Evolutionary conservation across 2,797 vertebrate species (phyloP).

Genomic region (Oreochromis grahami): DNA sequence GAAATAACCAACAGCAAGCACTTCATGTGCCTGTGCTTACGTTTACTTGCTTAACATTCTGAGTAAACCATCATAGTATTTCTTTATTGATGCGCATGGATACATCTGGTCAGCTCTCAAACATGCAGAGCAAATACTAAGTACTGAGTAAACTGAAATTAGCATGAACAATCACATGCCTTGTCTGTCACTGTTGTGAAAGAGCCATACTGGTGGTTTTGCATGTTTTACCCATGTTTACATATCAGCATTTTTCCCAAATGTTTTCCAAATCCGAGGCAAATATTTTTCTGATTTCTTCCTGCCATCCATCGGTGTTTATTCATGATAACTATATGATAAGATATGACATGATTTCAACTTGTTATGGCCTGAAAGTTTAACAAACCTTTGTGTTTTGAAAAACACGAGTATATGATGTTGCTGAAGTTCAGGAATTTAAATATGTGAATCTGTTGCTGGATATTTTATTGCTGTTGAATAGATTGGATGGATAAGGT

Average conservation of each 20-base stretch:
- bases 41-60: constrained; percentile 22
- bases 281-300: background rate
- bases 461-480: background rate
- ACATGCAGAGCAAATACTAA: background rate
- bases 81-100: constrained; percentile 29
- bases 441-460: background rate
- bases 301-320: background rate
- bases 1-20: constrained; percentile 49
- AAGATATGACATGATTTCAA: background rate
- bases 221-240: background rate
- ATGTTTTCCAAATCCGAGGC: background rate
- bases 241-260: background rate
- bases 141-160: constrained; percentile 4
- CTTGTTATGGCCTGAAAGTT: background rate
- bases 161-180: constrained; percentile 9
- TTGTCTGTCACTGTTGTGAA: background rate
- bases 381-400: background rate
- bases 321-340: background rate
- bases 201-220: constrained; percentile 13
- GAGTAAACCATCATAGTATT: background rate
- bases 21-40: constrained; percentile 39
- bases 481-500: background rate
- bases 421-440: background rate
- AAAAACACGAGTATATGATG: background rate
- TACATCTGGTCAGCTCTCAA: constrained; percentile 28